Evolutionary conservation across 2,113 vertebrate species (phyloP), one percentile per base, ranked within the genome.

Genomic region (Ascaphus truei): DNA sequence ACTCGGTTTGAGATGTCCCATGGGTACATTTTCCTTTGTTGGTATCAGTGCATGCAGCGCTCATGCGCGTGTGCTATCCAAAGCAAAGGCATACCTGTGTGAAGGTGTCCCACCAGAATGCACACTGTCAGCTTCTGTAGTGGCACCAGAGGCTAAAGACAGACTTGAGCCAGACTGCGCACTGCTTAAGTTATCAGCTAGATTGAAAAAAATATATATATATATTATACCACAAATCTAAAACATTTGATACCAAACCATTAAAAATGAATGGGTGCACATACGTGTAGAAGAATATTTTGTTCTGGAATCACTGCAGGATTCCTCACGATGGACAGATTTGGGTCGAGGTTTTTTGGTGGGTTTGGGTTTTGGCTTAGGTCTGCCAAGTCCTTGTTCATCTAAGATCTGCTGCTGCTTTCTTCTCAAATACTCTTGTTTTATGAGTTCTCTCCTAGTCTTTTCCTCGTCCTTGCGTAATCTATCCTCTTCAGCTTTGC

Each of bases 391-490:
- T 0, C 96, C 95, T 58, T 98, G 95, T 65, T 96, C 96, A 59
- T 98, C 96, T 1, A 98, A 68, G 5, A 94, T 87, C 71, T 97
- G 93, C 74, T 95, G 95, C 81, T 98, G 96, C 76, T 99, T 99
- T 73, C 91, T 83, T 36, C 95, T 84, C 43, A 98, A 79, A 74
- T 98, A 97, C 1, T 97, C 95, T 74, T 99, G 97, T 71, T 98
- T 99, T 52, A 98, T 99, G 29, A 98, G 89, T 39, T 99, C 97
- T 20, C 94, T 84, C 13, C 97, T 88, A 0, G 92, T 92, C 74
- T 96, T 98, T 84, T 99, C 97, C 26, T 99, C 96, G 1, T 99
- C 97, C 58, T 99, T 99, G 31, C 96, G 92, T 75, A 95, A 60
- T 3, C 96, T 88, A 0, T 99, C 97, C 52, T 98, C 96, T 73